These are phyloP conservation scores for Labia minor DNA, from an alignment of 2,888 invertebrate species.

Conservation along the genomic window DNA sequence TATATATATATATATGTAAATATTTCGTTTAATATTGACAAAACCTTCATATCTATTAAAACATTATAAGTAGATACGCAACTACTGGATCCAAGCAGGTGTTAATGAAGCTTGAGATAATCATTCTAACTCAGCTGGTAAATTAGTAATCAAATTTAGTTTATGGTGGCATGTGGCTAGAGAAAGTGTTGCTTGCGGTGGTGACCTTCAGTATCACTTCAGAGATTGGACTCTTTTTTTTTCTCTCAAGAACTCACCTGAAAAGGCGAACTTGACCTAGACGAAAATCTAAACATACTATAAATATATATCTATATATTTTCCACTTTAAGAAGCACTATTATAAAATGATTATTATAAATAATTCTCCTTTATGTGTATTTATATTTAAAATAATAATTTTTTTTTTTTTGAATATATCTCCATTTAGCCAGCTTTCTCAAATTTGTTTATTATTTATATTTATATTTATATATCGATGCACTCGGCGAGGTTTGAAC, in stretches of 20 bases:
- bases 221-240: neutral
- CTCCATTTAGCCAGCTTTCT: too few species aligned
- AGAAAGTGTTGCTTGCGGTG: neutral
- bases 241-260: neutral
- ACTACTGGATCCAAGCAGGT: neutral
- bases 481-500: too few species aligned
- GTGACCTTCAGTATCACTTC: neutral
- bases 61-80: too few species aligned
- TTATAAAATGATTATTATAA: too few species aligned
- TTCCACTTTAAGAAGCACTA: neutral
- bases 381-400: too few species aligned
- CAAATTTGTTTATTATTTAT: too few species aligned
- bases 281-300: neutral
- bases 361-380: too few species aligned
- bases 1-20: too few species aligned
- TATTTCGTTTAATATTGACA: too few species aligned
- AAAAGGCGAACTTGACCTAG: neutral
- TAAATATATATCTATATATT: neutral
- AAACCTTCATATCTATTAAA: too few species aligned
- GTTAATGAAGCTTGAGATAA: neutral
- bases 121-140: neutral
- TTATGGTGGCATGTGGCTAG: neutral
- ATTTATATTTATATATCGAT: too few species aligned
- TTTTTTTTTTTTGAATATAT: too few species aligned
- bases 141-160: constrained; percentile 4